Evolutionary conservation across 2,113 vertebrate species (phyloP).

Genomic region (Penelope pileata): DNA sequence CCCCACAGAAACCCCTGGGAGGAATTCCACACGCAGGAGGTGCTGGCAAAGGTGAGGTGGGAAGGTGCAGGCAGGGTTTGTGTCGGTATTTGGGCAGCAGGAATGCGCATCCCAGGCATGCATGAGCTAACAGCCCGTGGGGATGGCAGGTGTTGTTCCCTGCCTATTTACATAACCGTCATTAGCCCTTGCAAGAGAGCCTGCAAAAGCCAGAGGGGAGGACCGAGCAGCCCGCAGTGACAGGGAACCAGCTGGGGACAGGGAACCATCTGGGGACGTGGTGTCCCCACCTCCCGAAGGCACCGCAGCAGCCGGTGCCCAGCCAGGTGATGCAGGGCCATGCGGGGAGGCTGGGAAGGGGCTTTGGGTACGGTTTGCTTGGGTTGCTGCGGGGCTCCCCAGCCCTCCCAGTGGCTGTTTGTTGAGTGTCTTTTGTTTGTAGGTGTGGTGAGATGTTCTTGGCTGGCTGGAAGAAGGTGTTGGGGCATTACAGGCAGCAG

Average conservation of each 20-base stretch:
- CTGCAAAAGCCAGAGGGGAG: not conserved
- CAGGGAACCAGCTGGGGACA: not conserved
- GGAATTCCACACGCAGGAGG: not conserved
- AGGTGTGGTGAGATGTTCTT: not conserved
- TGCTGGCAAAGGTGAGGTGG: not conserved
- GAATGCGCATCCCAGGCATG: slow-evolving; percentile 55
- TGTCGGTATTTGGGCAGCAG: slow-evolving; percentile 26
- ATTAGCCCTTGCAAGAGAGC: not conserved
- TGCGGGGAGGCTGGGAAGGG: not conserved
- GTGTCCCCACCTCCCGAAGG: not conserved
- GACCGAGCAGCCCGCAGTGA: not conserved
- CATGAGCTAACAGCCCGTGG: slow-evolving; percentile 36
- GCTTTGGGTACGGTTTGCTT: not conserved
- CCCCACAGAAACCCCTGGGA: accelerated
- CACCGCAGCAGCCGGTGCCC: not conserved
- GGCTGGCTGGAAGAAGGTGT: not conserved
- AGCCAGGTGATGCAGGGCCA: not conserved
- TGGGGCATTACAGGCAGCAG: not conserved
- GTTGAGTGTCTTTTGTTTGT: not conserved
- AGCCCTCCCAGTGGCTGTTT: not conserved
- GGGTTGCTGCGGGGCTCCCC: accelerated
- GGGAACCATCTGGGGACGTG: not conserved
- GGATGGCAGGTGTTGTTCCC: slow-evolving; percentile 37
- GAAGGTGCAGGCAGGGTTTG: not conserved
- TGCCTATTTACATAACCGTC: not conserved